Conservation (phyloP, 2,113 vertebrate species). For the Mustelus asterias region DNA sequence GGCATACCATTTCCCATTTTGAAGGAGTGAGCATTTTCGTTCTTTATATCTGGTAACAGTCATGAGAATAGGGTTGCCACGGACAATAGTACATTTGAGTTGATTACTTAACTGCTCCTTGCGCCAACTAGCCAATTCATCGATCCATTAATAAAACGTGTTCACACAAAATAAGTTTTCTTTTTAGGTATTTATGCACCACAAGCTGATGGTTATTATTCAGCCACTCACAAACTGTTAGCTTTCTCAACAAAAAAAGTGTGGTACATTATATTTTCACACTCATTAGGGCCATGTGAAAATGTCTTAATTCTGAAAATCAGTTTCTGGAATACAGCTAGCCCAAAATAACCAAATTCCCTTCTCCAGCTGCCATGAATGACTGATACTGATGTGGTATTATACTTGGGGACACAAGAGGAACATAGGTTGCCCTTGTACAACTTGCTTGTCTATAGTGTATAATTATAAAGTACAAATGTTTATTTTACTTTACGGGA, state of each 20-base stretch:
- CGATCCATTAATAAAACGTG: neutral
- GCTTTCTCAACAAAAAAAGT: neutral
- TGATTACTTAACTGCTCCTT: neutral
- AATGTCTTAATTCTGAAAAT: neutral
- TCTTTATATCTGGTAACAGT: neutral
- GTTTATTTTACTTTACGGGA: too few species aligned
- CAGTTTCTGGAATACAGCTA: neutral
- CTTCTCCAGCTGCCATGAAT: slow-evolving; percentile 17
- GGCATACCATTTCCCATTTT: neutral
- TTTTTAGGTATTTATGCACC: neutral
- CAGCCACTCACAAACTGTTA: neutral
- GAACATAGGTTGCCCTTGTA: neutral
- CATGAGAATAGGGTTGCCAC: neutral
- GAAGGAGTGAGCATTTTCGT: neutral
- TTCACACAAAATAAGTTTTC: neutral
- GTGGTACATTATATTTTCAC: neutral
- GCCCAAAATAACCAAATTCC: neutral
- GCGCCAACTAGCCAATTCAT: neutral
- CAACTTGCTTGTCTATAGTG: neutral
- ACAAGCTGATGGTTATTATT: neutral
- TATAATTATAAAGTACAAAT: neutral
- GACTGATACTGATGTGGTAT: slow-evolving; percentile 49
- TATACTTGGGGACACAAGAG: slow-evolving; percentile 45
- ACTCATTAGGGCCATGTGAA: neutral
- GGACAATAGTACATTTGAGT: neutral